Evolutionary conservation across 2,797 vertebrate species (phyloP), one percentile per base, ranked within the genome.

Genomic region (Pseudochaenichthys georgianus): DNA sequence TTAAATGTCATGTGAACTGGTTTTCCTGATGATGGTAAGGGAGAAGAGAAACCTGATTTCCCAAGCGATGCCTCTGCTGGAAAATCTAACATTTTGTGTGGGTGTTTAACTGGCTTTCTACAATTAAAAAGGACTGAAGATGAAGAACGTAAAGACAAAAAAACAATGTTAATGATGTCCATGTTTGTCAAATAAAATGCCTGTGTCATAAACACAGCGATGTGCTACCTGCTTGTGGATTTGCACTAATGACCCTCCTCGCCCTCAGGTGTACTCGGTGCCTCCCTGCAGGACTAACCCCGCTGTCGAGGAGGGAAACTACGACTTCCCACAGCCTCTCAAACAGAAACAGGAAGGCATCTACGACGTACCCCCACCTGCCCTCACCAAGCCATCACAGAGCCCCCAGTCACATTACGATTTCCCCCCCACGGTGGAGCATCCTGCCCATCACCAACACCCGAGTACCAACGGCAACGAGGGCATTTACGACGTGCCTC

Each of bases 361-460:
- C 21, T 99, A 99, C 21, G 97, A 99, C 64, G 91, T 97, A 19
- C 98, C 97, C 12, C 97, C 97, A 0, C 71, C 96, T 1, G 75
- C 82, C 58, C 62, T 93, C 61, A 64, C 91, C 90, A 98, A 96
- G 89, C 64, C 90, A n/a, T 15, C 77, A 0, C 79, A 62, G 45
- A 83, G 75, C 64, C 80, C 91, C 9, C 95, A 95, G 85, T 95
- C 94, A 9, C 89, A 89, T 70, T 95, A 96, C 0, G 95, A 96
- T 7, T 91, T 89, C 64, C 88, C 93, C 0, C 89, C 93, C 6
- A 82, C 83, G 3, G 31, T 68, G 0, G 95, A 96, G 11, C 15
- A 85, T 42, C 5, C 80, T 1, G 73, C 70, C 21, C 83, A 70
- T 15, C 87, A 69, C 57, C 82, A 66, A 8, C 73, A 75, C 51